Conservation (phyloP, 2,797 vertebrate genomes). For the Bovichtus variegatus region DNA sequence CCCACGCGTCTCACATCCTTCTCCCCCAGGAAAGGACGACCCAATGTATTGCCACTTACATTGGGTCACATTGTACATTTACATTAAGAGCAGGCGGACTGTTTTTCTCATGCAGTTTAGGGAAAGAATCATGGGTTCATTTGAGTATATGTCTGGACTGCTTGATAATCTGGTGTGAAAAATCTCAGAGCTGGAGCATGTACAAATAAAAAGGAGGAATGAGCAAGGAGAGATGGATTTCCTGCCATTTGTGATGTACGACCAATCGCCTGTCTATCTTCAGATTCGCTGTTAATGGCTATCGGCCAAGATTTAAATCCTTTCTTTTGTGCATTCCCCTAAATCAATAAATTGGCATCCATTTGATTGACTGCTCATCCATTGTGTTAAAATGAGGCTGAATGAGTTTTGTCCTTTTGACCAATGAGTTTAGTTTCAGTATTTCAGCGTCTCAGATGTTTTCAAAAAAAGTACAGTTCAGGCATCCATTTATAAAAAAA, state of each 20-base stretch:
- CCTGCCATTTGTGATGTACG: constrained; percentile 81
- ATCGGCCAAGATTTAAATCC: constrained; percentile 78
- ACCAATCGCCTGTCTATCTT: constrained; percentile 79
- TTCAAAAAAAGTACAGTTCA: constrained; percentile 42
- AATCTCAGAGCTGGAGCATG: constrained; percentile 31
- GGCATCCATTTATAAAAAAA: constrained; percentile 24
- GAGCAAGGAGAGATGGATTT: constrained; percentile 79
- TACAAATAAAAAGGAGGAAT: constrained; percentile 68
- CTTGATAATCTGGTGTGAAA: constrained; percentile 25
- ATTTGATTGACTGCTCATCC: constrained; percentile 80
- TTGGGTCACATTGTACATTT: no score
- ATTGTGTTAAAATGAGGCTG: constrained; percentile 76
- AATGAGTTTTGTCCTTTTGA: constrained; percentile 75
- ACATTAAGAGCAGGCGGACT: neutral
- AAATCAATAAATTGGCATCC: constrained; percentile 82
- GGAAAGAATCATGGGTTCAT: constrained; percentile 2
- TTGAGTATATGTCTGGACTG: constrained; percentile 12
- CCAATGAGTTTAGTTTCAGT: constrained; percentile 63
- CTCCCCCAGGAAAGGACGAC: constrained; percentile 35
- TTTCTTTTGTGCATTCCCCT: constrained; percentile 77
- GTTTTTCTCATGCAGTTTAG: constrained; percentile 4
- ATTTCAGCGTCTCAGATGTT: constrained; percentile 29
- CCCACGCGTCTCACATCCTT: constrained; percentile 46
- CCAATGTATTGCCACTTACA: constrained; percentile 54
- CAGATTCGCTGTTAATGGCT: constrained; percentile 80